phyloP scores from a whole-genome alignment of 2,888 invertebrate species.

The Lordiphosa fenestrarum region DNA sequence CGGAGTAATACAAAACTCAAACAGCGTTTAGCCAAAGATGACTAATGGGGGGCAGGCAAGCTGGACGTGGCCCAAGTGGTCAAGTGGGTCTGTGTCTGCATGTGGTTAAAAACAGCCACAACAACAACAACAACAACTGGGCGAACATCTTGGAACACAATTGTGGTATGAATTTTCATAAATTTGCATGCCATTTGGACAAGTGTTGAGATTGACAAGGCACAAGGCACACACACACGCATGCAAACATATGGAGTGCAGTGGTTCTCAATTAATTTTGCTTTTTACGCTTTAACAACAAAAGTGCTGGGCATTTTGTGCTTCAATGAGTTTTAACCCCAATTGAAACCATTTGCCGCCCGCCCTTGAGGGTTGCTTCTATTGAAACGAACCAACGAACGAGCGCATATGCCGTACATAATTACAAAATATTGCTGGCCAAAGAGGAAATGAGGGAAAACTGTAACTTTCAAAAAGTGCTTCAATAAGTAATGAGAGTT shows the following conservation, averaged over 20 bases:
- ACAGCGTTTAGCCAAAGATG: slow-evolving; percentile 69
- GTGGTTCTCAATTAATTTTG: slow-evolving; percentile 55
- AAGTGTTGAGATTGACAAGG: slow-evolving; percentile 51
- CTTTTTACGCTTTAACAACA: slow-evolving; percentile 30
- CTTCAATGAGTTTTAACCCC: slow-evolving; percentile 63
- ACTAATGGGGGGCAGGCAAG: slow-evolving; percentile 47
- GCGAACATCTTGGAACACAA: slow-evolving; percentile 2
- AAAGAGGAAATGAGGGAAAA: slow-evolving; percentile 5
- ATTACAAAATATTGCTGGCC: slow-evolving; percentile 39
- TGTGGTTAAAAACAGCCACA: slow-evolving; percentile 6
- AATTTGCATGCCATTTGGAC: slow-evolving; percentile 54
- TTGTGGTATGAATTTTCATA: slow-evolving; percentile 27
- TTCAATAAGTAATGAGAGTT: slow-evolving; percentile 61
- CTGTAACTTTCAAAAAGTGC: slow-evolving; percentile 59
- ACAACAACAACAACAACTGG: slow-evolving; percentile 6
- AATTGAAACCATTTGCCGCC: slow-evolving; percentile 36
- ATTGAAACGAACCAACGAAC: slow-evolving; percentile 40
- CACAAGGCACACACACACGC: slow-evolving; percentile 21
- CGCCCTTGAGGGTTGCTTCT: slow-evolving; percentile 28
- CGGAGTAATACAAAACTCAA: slow-evolving; percentile 54
- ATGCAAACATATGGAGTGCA: slow-evolving; percentile 9
- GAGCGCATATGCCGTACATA: slow-evolving; percentile 65
- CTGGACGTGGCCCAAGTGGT: slow-evolving; percentile 53
- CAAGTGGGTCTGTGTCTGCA: slow-evolving; percentile 41
- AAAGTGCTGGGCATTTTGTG: slow-evolving; percentile 46